These are phyloP conservation scores for Thaumatotibia leucotreta DNA, from an alignment of 1,140 invertebrate genomes.

Conservation along the genomic window DNA sequence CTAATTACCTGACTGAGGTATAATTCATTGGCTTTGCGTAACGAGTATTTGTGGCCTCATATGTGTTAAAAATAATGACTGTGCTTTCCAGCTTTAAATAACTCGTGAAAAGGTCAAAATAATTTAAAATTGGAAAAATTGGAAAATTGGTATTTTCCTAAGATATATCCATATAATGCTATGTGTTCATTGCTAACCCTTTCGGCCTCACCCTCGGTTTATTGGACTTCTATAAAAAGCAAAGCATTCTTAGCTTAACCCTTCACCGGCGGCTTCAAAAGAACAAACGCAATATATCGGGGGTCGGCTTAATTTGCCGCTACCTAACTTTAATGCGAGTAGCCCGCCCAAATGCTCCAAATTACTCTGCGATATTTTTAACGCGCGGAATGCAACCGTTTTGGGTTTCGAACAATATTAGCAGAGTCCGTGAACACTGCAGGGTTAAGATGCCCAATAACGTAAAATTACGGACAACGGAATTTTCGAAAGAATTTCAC, in stretches of 20 bases:
- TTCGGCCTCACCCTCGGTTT: slow-evolving; percentile 38
- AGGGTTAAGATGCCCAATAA: slow-evolving; percentile 27
- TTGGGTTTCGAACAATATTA: slow-evolving; percentile 69
- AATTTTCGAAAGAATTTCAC: neutral
- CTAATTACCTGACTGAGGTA: slow-evolving; percentile 73
- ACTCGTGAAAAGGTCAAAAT: neutral
- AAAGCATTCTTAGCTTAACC: slow-evolving; percentile 77
- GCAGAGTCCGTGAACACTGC: slow-evolving; percentile 38
- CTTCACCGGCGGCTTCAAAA: slow-evolving; percentile 73
- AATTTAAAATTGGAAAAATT: neutral
- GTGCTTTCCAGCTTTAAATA: no score
- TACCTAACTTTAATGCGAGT: slow-evolving; percentile 69
- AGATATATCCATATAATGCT: neutral
- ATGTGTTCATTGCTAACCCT: slow-evolving; percentile 25
- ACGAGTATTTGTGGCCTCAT: slow-evolving; percentile 52
- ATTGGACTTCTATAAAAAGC: slow-evolving; percentile 73
- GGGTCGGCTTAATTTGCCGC: slow-evolving; percentile 69
- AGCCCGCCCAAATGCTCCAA: slow-evolving; percentile 63
- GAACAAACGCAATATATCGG: slow-evolving; percentile 76
- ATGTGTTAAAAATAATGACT: slow-evolving; percentile 34
- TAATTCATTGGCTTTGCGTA: slow-evolving; percentile 67
- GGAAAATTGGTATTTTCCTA: neutral
- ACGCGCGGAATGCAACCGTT: slow-evolving; percentile 67
- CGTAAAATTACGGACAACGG: slow-evolving; percentile 1
- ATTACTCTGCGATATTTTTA: slow-evolving; percentile 75